Evolutionary conservation across 2,888 invertebrate genomes (phyloP).

Genomic region (Habrosyne pyritoides): DNA sequence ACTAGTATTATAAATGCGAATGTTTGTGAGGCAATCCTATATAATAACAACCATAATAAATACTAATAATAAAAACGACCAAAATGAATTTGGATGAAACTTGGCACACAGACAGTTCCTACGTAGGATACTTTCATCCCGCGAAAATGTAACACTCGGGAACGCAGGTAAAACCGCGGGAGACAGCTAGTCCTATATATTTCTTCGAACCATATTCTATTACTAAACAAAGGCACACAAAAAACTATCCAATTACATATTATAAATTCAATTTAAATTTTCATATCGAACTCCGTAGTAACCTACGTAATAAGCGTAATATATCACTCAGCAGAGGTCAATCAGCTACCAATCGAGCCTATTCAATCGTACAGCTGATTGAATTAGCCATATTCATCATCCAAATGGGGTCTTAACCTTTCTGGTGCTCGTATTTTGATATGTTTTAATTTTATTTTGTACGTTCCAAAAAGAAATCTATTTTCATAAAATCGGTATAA

Average conservation of each 20-base stretch:
- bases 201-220: neutral
- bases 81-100: too few relatives aligned
- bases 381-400: conserved; percentile 73
- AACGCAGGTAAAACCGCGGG: too few relatives aligned
- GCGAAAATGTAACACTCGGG: too few relatives aligned
- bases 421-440: conserved; percentile 24
- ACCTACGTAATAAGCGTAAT: conserved; percentile 54
- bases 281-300: conserved; percentile 2
- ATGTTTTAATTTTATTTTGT: neutral
- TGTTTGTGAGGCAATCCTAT: too few relatives aligned
- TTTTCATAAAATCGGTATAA: neutral
- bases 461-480: neutral
- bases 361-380: conserved; percentile 56
- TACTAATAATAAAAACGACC: too few relatives aligned
- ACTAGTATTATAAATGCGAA: too few relatives aligned
- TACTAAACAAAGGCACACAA: neutral
- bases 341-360: conserved; percentile 57
- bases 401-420: conserved; percentile 54
- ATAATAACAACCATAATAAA: too few relatives aligned
- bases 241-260: neutral
- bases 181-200: too few relatives aligned
- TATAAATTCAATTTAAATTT: neutral
- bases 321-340: conserved; percentile 56
- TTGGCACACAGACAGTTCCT: too few relatives aligned
- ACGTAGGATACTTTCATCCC: too few relatives aligned